These are phyloP conservation scores for Andrena dorsata DNA, from an alignment of 2,888 invertebrate species.

Conservation along the genomic window DNA sequence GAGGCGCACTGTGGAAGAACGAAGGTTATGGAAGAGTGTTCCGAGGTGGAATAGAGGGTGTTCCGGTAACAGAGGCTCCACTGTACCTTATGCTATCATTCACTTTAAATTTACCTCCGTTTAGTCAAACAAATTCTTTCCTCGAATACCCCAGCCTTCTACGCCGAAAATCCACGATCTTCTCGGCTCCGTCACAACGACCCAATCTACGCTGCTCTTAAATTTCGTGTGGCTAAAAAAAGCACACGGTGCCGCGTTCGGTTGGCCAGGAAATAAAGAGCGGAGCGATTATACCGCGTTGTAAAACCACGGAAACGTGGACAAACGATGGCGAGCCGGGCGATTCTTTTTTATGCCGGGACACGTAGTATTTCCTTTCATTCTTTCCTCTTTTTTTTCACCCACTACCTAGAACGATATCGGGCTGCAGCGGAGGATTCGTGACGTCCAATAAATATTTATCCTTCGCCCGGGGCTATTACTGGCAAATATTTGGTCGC, in stretches of 20 bases:
- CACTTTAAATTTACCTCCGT: too few relatives aligned
- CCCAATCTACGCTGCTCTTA: not conserved
- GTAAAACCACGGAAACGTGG: slow-evolving; percentile 35
- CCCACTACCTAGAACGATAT: slow-evolving; percentile 18
- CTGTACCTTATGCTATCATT: too few relatives aligned
- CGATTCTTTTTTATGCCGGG: slow-evolving; percentile 35
- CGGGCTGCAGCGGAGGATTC: slow-evolving; percentile 46
- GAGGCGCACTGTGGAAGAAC: too few relatives aligned
- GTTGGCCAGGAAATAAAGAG: slow-evolving; percentile 13
- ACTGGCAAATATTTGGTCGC: slow-evolving; percentile 74
- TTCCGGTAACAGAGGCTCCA: too few relatives aligned
- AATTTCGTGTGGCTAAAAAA: not conserved
- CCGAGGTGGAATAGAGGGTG: too few relatives aligned
- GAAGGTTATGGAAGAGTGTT: too few relatives aligned
- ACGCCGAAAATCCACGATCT: too few relatives aligned
- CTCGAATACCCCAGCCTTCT: too few relatives aligned
- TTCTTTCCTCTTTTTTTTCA: not conserved
- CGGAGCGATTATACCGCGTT: slow-evolving; percentile 26
- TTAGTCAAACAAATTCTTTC: too few relatives aligned
- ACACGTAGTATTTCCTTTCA: not conserved
- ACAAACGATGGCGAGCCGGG: not conserved
- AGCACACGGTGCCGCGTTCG: not conserved
- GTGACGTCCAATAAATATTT: slow-evolving; percentile 72
- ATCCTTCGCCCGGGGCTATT: slow-evolving; percentile 70
- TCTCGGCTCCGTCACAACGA: not conserved